A percentile compares a stretch with the other conserved stretches of the same genome.
Conservation (phyloP, 2,113 vertebrate species). For the Zosterops borbonicus region DNA sequence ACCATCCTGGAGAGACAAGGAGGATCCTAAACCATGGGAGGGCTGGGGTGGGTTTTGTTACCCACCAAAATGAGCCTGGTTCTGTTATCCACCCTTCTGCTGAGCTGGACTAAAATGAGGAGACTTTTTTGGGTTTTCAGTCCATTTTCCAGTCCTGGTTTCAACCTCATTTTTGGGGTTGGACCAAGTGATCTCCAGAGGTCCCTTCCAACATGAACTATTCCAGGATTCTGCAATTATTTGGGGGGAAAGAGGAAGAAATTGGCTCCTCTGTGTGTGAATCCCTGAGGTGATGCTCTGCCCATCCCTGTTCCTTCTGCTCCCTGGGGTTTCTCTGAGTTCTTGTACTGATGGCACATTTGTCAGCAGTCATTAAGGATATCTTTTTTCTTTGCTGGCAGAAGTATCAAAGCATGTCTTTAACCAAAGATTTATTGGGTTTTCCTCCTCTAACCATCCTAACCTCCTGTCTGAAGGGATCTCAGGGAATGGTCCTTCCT, state of each 20-base stretch:
- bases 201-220: accelerated
- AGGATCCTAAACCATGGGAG: accelerated
- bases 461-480: background rate
- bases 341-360: accelerated
- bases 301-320: accelerated
- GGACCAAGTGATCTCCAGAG: background rate
- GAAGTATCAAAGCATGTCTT: background rate
- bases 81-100: background rate
- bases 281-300: background rate
- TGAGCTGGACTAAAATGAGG: background rate
- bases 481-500: background rate
- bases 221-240: accelerated
- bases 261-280: accelerated
- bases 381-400: background rate
- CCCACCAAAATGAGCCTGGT: accelerated
- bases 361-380: accelerated
- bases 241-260: background rate
- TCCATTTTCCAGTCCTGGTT: background rate
- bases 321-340: accelerated
- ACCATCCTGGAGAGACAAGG: accelerated
- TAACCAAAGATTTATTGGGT: background rate
- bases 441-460: background rate
- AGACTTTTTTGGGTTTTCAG: accelerated
- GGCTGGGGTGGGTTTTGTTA: background rate
- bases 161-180: background rate